A percentile compares a stretch with the other conserved stretches of the same genome.
Evolutionary conservation across 1,140 invertebrate genomes (phyloP).

Genomic region (Monomorium pharaonis): DNA sequence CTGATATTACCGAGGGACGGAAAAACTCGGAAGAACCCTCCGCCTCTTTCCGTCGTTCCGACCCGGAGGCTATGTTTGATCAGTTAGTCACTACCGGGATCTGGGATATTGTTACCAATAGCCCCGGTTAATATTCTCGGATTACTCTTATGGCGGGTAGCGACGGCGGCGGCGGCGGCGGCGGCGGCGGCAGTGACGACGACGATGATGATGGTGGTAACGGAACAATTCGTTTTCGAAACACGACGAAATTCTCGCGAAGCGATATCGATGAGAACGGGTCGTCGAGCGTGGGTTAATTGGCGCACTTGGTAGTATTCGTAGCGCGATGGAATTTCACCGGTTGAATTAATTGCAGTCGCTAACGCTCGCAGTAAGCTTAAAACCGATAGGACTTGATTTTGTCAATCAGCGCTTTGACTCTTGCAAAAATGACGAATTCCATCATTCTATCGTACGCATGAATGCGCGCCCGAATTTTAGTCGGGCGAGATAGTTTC

Average conservation of each 20-base stretch:
- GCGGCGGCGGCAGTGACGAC: not conserved
- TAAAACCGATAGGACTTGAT: slow-evolving; percentile 5
- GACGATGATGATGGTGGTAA: not conserved
- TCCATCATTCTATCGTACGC: slow-evolving; percentile 7
- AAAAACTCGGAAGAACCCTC: slow-evolving; percentile 72
- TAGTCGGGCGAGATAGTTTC: slow-evolving; percentile 4
- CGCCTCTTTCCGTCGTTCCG: slow-evolving; percentile 38
- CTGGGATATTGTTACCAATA: slow-evolving; percentile 74
- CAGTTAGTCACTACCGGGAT: slow-evolving; percentile 76
- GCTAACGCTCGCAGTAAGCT: not conserved
- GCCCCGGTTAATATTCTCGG: slow-evolving; percentile 73
- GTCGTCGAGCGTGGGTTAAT: slow-evolving; percentile 11
- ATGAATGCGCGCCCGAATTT: not conserved
- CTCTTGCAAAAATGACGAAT: slow-evolving; percentile 6
- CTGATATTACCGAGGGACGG: slow-evolving; percentile 66
- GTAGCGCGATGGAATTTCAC: slow-evolving; percentile 30
- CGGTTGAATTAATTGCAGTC: slow-evolving; percentile 42
- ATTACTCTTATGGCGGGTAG: slow-evolving; percentile 50
- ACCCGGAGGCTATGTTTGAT: slow-evolving; percentile 73
- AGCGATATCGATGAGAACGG: slow-evolving; percentile 30
- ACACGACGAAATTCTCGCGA: slow-evolving; percentile 43
- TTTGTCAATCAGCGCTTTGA: slow-evolving; percentile 21
- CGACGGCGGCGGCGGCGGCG: not conserved
- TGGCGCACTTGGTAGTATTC: slow-evolving; percentile 33
- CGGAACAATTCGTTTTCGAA: slow-evolving; percentile 19